Conservation (phyloP, 2,888 invertebrate genomes). For the Meteorus colon region DNA sequence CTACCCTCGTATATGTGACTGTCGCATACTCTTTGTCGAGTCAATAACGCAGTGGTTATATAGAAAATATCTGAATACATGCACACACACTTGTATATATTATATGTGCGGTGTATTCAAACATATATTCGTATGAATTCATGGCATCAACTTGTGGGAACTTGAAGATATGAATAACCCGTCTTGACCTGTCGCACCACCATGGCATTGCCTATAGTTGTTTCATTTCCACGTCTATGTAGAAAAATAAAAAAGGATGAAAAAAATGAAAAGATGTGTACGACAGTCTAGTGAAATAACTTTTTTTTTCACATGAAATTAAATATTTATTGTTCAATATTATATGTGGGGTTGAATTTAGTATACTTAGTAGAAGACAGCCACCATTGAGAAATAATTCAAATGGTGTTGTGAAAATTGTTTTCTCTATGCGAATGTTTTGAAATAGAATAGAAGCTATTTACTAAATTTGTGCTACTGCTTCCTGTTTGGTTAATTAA, state of each 20-base stretch:
- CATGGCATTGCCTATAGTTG: no score
- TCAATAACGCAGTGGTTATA: constrained; percentile 1
- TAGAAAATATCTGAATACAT: constrained; percentile 26
- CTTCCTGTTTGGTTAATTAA: no score
- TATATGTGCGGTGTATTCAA: constrained; percentile 13
- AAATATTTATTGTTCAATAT: no score
- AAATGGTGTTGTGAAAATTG: no score
- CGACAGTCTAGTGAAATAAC: background rate
- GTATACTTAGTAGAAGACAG: no score
- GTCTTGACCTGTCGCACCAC: constrained; percentile 29
- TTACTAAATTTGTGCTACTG: no score
- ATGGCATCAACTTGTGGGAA: constrained; percentile 5
- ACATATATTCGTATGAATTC: constrained; percentile 2
- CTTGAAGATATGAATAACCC: constrained; percentile 23
- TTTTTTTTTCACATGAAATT: background rate
- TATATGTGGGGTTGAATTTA: no score
- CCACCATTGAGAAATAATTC: no score
- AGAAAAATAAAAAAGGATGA: background rate
- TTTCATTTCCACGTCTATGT: background rate
- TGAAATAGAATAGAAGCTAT: no score
- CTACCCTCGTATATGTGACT: constrained; percentile 26
- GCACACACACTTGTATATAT: constrained; percentile 22
- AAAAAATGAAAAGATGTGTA: background rate
- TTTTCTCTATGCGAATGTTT: no score
- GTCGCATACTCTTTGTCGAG: constrained; percentile 27